Percentiles rank a stretch among this genome's conserved stretches.
Conservation (phyloP, 2,888 invertebrate species). For the Nymphalis c-album region DNA sequence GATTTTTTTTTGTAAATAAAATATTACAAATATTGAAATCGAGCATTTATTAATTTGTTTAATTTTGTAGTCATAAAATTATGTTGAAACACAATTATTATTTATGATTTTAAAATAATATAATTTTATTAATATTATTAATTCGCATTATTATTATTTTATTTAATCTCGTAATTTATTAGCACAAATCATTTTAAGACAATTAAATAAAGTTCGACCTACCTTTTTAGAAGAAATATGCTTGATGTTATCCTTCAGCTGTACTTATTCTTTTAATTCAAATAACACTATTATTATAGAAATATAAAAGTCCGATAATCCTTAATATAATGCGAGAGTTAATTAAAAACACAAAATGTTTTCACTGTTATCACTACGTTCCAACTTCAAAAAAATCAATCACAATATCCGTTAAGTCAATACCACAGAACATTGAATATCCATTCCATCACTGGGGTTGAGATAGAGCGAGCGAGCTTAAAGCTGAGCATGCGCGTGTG, state of each 20-base stretch:
- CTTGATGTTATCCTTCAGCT: constrained; percentile 45
- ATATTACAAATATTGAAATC: too few relatives aligned
- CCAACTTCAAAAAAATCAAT: constrained; percentile 52
- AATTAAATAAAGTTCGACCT: constrained; percentile 38
- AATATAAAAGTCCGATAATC: constrained; percentile 37
- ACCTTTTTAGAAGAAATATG: constrained; percentile 50
- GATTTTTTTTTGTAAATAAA: too few relatives aligned
- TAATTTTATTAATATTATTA: too few relatives aligned
- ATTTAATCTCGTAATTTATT: too few relatives aligned
- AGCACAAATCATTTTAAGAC: constrained; percentile 7
- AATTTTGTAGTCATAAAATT: too few relatives aligned
- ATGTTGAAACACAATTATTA: too few relatives aligned
- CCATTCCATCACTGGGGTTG: constrained; percentile 56
- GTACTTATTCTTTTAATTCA: constrained; percentile 43
- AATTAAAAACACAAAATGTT: constrained; percentile 57
- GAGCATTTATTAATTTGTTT: too few relatives aligned
- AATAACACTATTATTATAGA: constrained; percentile 31
- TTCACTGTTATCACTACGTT: constrained; percentile 56
- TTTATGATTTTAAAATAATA: too few relatives aligned
- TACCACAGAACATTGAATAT: constrained; percentile 63
- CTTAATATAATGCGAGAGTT: constrained; percentile 41
- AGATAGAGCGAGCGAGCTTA: constrained; percentile 62
- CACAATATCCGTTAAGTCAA: constrained; percentile 54
- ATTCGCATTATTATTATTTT: too few relatives aligned
- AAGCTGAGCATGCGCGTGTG: constrained; percentile 75